A percentile compares a stretch with the other conserved stretches of the same genome.
Evolutionary conservation across 2,888 invertebrate genomes (phyloP).

Genomic region (Cheilosia scutellata): DNA sequence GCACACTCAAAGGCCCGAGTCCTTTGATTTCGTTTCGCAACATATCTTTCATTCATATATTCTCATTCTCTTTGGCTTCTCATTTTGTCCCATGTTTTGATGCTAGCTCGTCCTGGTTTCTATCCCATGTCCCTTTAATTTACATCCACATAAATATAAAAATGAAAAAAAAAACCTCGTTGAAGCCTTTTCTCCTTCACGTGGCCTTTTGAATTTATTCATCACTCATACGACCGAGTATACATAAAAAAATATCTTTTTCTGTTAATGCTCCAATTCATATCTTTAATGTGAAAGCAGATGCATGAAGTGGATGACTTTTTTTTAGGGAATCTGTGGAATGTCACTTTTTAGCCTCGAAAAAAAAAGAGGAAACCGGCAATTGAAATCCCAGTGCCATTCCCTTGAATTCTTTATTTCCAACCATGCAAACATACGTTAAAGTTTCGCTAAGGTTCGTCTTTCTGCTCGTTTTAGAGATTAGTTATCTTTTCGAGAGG

Average conservation of each 20-base stretch:
- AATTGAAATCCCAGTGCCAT: conserved; percentile 45
- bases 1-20: background rate
- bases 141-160: conserved; percentile 14
- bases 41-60: conserved; percentile 14
- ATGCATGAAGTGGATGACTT: conserved; percentile 9
- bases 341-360: conserved; percentile 23
- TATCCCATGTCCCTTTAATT: conserved; percentile 24
- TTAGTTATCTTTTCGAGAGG: conserved; percentile 16
- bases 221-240: conserved; percentile 55
- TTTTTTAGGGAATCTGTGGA: conserved; percentile 13
- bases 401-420: conserved; percentile 17
- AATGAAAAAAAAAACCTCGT: background rate
- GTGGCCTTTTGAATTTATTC: conserved; percentile 25
- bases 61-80: conserved; percentile 19
- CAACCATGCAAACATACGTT: background rate
- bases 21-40: conserved; percentile 40
- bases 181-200: background rate
- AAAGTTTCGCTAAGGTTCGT: background rate
- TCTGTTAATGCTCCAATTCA: conserved; percentile 27
- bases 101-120: conserved; percentile 27
- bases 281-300: conserved; percentile 31
- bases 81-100: conserved; percentile 2
- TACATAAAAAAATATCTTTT: conserved; percentile 4
- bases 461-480: conserved; percentile 10
- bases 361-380: conserved; percentile 6